phyloP scores from a whole-genome alignment of 2,888 invertebrate species.

The Metallyticus violacea region DNA sequence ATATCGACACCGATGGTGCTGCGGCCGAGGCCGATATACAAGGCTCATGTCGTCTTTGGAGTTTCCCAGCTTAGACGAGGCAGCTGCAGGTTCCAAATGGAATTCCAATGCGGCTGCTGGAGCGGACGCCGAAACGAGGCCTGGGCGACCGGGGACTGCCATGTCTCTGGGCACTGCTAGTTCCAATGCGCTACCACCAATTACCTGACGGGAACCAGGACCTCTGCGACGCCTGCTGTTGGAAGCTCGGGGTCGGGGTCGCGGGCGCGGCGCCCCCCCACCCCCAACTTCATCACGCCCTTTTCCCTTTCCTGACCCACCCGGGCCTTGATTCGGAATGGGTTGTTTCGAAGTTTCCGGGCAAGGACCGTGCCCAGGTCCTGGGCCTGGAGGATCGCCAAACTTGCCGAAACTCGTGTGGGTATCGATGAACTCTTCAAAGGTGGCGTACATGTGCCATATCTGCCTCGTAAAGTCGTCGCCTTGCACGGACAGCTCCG shows the following conservation, averaged over 20 bases:
- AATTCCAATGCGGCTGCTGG: conserved; percentile 24
- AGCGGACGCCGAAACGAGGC: conserved; percentile 17
- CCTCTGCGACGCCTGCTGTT: conserved; percentile 1
- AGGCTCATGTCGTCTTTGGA: conserved; percentile 35
- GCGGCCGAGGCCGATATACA: conserved; percentile 27
- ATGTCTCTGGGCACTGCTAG: conserved; percentile 24
- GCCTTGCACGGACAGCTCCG: conserved; percentile 42
- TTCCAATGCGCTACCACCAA: conserved; percentile 27
- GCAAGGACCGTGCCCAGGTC: background rate
- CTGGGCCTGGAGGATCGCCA: background rate
- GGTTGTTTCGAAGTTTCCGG: background rate
- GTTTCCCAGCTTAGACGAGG: conserved; percentile 19
- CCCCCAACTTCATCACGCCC: conserved; percentile 5
- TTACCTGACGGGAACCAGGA: conserved; percentile 21
- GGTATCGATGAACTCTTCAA: conserved; percentile 41
- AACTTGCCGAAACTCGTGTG: conserved; percentile 33
- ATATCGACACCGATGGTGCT: conserved; percentile 30
- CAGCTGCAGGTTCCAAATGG: conserved; percentile 14
- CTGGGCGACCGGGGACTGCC: conserved; percentile 1
- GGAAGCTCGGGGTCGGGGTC: background rate
- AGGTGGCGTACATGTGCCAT: conserved; percentile 44
- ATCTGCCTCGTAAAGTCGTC: conserved; percentile 44
- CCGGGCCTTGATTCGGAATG: background rate
- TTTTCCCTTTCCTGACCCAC: conserved; percentile 2
- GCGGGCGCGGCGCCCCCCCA: background rate